A percentile compares a stretch with the other conserved stretches of the same genome.
Evolutionary conservation across 1,140 invertebrate species (phyloP).

Genomic region (Drosophila bifasciata): DNA sequence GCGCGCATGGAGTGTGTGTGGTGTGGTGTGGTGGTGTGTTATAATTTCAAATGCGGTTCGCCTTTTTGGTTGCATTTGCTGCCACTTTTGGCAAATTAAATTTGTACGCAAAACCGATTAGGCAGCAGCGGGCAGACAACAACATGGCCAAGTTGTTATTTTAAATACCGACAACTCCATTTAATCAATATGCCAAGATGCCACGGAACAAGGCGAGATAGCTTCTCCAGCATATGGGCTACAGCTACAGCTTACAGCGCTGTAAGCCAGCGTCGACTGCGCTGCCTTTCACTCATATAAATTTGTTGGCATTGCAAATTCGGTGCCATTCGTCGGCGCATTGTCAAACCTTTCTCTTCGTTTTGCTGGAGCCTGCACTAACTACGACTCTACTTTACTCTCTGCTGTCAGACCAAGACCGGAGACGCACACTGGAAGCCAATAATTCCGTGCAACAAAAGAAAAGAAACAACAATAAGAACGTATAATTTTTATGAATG

Average conservation of each 20-base stretch:
- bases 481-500: constrained; percentile 70
- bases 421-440: constrained; percentile 5
- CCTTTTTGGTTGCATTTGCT: constrained; percentile 79
- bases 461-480: constrained; percentile 51
- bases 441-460: constrained; percentile 36
- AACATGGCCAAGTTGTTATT: constrained; percentile 82
- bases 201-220: constrained; percentile 11
- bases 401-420: constrained; percentile 3
- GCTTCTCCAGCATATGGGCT: constrained; percentile 11
- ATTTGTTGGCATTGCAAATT: constrained; percentile 80
- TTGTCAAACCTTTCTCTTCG: constrained; percentile 81
- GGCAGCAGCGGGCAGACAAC: constrained; percentile 54
- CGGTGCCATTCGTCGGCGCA: constrained; percentile 75
- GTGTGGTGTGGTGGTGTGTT: constrained; percentile 51
- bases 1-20: constrained; percentile 21
- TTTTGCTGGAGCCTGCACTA: constrained; percentile 27
- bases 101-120: constrained; percentile 82
- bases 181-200: constrained; percentile 75
- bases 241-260: constrained; percentile 22
- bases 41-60: constrained; percentile 77
- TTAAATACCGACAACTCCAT: constrained; percentile 81
- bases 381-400: not conserved
- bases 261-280: constrained; percentile 47
- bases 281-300: constrained; percentile 84
- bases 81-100: constrained; percentile 83